Evolutionary conservation across 53 echinoderm and acorn worm species (phyloP).

Genomic region (Stichopus horrens): DNA sequence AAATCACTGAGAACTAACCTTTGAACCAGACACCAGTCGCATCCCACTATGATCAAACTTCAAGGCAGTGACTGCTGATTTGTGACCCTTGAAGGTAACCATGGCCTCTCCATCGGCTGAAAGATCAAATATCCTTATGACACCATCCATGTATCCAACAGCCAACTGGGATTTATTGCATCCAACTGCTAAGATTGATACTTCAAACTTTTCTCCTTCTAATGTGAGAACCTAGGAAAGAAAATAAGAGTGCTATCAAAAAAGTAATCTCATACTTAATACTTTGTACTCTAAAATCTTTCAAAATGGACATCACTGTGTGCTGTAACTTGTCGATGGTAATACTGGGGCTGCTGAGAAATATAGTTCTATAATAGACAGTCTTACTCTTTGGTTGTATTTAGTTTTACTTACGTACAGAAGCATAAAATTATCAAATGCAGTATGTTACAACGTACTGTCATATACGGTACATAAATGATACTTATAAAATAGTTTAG

Average conservation of each 20-base stretch:
- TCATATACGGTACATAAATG: too few species aligned
- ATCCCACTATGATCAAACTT: slow-evolving; percentile 67
- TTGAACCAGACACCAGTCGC: slow-evolving; percentile 86
- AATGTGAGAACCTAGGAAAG: slow-evolving; percentile 67
- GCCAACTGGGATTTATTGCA: slow-evolving; percentile 69
- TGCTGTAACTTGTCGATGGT: too few species aligned
- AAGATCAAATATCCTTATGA: slow-evolving; percentile 75
- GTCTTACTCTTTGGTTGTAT: too few species aligned
- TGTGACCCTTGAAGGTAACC: slow-evolving; percentile 93
- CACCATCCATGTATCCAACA: slow-evolving; percentile 88
- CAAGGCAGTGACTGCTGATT: slow-evolving; percentile 86
- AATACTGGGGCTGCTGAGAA: too few species aligned
- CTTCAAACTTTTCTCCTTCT: slow-evolving; percentile 87
- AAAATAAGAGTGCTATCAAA: neutral
- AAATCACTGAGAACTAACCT: slow-evolving; percentile 56
- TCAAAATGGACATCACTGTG: neutral
- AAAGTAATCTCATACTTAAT: neutral
- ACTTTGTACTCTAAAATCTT: neutral
- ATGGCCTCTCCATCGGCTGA: slow-evolving; percentile 58
- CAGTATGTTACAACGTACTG: too few species aligned
- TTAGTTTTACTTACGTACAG: too few species aligned
- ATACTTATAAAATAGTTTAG: too few species aligned
- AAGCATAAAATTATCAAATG: too few species aligned
- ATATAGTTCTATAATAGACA: too few species aligned
- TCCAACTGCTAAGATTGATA: slow-evolving; percentile 64